Percentiles rank a stretch among this genome's conserved stretches.
Evolutionary conservation across 2,888 invertebrate genomes (phyloP).

Genomic region (Pharmacophagus antenor): DNA sequence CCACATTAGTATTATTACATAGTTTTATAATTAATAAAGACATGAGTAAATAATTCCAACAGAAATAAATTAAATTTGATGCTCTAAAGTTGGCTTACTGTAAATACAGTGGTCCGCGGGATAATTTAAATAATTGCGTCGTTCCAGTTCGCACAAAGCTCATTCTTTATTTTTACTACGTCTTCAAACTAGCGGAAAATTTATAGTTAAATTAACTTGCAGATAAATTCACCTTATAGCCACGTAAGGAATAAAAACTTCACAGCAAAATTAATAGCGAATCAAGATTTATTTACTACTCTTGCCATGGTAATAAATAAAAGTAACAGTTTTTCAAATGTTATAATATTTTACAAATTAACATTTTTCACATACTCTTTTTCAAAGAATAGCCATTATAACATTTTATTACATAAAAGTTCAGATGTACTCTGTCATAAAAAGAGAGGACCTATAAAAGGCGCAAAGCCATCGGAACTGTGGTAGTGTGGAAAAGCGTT

Average conservation of each 20-base stretch:
- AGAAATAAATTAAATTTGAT: background rate
- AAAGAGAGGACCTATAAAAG: background rate
- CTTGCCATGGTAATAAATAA: too few relatives aligned
- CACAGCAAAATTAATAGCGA: background rate
- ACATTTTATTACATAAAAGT: background rate
- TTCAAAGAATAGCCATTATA: background rate
- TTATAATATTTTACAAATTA: background rate
- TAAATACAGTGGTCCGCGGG: background rate
- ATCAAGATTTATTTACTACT: background rate
- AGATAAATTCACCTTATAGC: constrained; percentile 7
- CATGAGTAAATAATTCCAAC: background rate
- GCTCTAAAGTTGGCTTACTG: background rate
- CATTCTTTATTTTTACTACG: constrained; percentile 4
- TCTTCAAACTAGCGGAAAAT: constrained; percentile 11
- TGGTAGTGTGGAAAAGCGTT: background rate
- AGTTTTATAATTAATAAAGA: too few relatives aligned
- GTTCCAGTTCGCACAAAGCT: constrained; percentile 7
- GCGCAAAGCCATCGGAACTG: background rate
- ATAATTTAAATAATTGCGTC: constrained; percentile 14
- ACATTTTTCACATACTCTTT: background rate
- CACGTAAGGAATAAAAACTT: background rate
- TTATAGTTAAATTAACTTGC: constrained; percentile 19
- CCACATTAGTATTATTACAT: too few relatives aligned
- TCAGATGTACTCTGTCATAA: background rate
- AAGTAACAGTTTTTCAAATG: too few relatives aligned